phyloP scores from a whole-genome alignment of 2,113 vertebrate genomes.

The Plectropomus leopardus region DNA sequence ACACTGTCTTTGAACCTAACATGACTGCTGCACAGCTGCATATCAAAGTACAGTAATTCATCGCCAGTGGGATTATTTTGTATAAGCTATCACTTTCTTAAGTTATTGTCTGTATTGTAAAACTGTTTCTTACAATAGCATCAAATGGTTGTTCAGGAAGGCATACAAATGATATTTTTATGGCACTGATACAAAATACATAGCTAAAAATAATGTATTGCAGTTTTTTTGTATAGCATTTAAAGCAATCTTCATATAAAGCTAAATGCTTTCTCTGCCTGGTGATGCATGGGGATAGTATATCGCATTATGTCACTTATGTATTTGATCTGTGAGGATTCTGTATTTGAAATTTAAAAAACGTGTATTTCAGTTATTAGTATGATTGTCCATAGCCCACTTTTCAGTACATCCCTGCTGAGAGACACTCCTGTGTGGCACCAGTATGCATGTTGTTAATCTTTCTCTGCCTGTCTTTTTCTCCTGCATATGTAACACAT shows the following conservation, averaged over 20 bases:
- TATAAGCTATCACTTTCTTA: too few species aligned
- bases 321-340: background rate
- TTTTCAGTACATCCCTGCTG: constrained; percentile 1
- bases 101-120: too few species aligned
- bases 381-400: constrained; percentile 22
- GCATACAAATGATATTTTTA: too few species aligned
- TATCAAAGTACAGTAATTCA: too few species aligned
- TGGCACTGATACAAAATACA: background rate
- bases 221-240: background rate
- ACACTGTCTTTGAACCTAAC: too few species aligned
- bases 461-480: background rate
- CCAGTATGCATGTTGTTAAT: constrained; percentile 18
- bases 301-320: background rate
- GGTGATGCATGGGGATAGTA: background rate
- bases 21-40: too few species aligned
- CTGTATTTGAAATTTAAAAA: background rate
- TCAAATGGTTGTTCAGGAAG: too few species aligned
- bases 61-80: too few species aligned
- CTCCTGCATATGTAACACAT: background rate
- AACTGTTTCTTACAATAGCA: too few species aligned
- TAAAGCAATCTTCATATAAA: background rate
- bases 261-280: background rate
- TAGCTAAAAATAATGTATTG: background rate
- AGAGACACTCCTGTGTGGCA: background rate
- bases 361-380: background rate